A percentile compares a stretch with the other conserved stretches of the same genome.
Conservation (phyloP, 2,888 invertebrate genomes). For the Meliscaeva auricollis region DNA sequence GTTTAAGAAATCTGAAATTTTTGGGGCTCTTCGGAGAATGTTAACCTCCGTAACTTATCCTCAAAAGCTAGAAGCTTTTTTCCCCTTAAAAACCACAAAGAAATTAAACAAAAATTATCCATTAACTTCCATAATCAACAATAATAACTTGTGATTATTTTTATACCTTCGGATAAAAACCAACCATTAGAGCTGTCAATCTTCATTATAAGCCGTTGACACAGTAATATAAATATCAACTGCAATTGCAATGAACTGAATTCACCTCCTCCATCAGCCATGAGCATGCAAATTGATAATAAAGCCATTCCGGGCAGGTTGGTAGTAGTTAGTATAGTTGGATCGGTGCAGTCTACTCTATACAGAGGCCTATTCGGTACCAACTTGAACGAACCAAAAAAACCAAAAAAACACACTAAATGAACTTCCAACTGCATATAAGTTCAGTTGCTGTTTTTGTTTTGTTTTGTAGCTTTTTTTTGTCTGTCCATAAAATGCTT, state of each 20-base stretch:
- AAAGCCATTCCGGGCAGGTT: constrained; percentile 53
- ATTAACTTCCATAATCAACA: constrained; percentile 16
- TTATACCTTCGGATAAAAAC: neutral
- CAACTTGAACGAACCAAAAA: too few relatives aligned
- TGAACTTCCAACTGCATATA: constrained; percentile 42
- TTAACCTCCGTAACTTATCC: too few relatives aligned
- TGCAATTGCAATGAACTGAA: constrained; percentile 11
- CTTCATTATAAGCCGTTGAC: constrained; percentile 42
- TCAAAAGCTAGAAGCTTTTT: too few relatives aligned
- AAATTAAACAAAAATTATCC: neutral
- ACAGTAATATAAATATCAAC: constrained; percentile 19
- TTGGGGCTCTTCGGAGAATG: too few relatives aligned
- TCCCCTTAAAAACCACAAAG: too few relatives aligned
- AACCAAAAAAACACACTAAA: neutral
- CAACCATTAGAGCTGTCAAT: constrained; percentile 21
- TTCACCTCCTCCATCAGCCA: constrained; percentile 11
- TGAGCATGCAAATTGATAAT: constrained; percentile 68
- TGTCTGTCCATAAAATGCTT: neutral
- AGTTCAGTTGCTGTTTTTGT: constrained; percentile 12
- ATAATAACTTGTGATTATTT: neutral
- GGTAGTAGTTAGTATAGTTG: neutral
- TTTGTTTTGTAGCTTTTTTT: neutral
- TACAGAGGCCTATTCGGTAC: neutral
- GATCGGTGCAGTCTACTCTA: neutral
- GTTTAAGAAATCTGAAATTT: too few relatives aligned